A percentile compares a stretch with the other conserved stretches of the same genome.
Evolutionary conservation across 2,113 vertebrate species (phyloP).

Genomic region (Ciconia boyciana): DNA sequence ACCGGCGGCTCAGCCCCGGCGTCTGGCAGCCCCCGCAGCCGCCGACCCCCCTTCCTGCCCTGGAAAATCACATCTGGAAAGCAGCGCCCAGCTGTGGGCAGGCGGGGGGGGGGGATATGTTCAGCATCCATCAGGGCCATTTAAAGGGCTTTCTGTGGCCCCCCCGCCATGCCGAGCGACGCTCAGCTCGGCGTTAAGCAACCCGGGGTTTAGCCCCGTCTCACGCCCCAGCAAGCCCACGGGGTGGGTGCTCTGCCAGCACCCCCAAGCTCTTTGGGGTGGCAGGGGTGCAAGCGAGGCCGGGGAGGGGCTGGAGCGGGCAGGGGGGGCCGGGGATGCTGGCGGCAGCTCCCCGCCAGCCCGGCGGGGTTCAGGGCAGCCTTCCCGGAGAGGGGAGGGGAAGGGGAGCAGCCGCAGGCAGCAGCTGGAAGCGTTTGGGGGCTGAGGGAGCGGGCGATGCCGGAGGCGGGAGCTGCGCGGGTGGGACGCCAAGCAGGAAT

Average conservation of each 20-base stretch:
- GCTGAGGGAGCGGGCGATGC: neutral
- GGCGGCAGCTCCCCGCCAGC: neutral
- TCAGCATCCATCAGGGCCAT: neutral
- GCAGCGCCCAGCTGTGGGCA: neutral
- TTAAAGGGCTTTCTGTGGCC: neutral
- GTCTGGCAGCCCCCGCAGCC: neutral
- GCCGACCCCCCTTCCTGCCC: neutral
- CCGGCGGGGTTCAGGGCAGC: neutral
- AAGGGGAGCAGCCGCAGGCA: neutral
- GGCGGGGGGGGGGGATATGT: neutral
- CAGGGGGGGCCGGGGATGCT: neutral
- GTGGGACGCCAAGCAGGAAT: constrained; percentile 18
- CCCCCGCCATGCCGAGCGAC: neutral
- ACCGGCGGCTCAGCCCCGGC: neutral
- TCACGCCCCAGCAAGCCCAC: neutral
- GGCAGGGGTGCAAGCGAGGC: neutral
- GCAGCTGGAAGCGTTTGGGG: neutral
- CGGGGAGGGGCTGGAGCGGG: neutral
- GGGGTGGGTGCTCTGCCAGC: neutral
- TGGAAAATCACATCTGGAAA: neutral
- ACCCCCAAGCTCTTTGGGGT: neutral
- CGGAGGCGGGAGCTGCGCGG: neutral
- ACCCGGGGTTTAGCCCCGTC: neutral
- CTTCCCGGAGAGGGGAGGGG: neutral
- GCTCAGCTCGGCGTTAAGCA: neutral